Evolutionary conservation across 2,888 invertebrate genomes (phyloP), one percentile per base, ranked within the genome.

Genomic region (Diplazon laetatorius): DNA sequence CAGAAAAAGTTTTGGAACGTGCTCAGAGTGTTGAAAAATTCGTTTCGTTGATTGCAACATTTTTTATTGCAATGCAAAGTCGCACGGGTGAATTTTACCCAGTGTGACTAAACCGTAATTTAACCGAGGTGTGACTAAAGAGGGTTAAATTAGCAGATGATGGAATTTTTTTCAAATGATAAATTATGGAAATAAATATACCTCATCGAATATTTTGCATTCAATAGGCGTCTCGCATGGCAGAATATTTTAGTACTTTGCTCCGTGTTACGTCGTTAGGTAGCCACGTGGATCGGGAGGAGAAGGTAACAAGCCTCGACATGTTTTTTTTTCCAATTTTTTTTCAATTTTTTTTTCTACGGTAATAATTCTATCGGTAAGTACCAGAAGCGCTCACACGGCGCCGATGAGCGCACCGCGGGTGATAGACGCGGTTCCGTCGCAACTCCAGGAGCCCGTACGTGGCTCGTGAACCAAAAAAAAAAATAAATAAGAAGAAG

Each of bases 291-390:
- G 22, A 22, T 70, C 52, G 35, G n/a, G n/a, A 35, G 25, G 22
- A 37, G 22, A 66, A 37, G 55, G 39, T 73, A 73, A 73, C 68
- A 68, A 77, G 69, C 37, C 12, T 65, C 50, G 39, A 4, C 14
- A 10, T 12, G 39, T 35, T 59, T 52, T 12, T 69, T 52, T 70
- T 30, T 25, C 20, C 65, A 25, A 60, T 74, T 70, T 69, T 74
- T 78, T 78, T 70, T 70, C 44, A 37, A 5, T 14, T 10, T 12
- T 57, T 35, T 59, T 52, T 12, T 69, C 44, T 70, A 20, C 30
- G 25, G 74, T 37, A 66, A 78, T 70, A 74, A 78, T 78, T 78
- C 70, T 70, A 70, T 78, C 70, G 74, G 63, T 55, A 78, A 78
- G 74, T 77, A 73, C 62, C 70, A 35, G 60, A 69, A 62, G 60